Evolutionary conservation across 2,888 invertebrate genomes (phyloP), one percentile per base, ranked within the genome.

Genomic region (Epistrophe grossulariae): DNA sequence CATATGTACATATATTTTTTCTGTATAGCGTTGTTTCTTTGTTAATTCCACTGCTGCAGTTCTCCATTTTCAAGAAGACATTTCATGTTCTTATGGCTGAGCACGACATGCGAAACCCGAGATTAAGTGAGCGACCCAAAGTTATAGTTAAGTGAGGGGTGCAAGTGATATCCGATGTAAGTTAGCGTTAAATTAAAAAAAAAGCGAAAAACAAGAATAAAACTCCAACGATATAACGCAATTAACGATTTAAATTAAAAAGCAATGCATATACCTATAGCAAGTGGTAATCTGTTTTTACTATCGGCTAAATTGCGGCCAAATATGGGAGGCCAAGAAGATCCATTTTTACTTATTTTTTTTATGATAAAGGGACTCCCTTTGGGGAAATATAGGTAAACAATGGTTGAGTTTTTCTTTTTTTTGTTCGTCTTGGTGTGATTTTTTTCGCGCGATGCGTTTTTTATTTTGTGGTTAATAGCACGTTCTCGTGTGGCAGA

Each of bases 91-190:
- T 78, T 82, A 73, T 85, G 78, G 82, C 64, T 85, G 85, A 82
- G 82, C 85, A 85, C 85, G 85, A 85, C 85, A 85, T 85, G 85
- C 85, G 85, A 85, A 85, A 85, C 78, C 70, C 68, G 82, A 85
- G 85, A 78, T 82, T 82, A 82, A 82, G 70, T 78, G 85, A 81
- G 77, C 77, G 80, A 77, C 81, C 55, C 40, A 59, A 71, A 57
- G 35, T 71, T 52, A 38, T 52, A 35, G 24, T 24, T 24, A 48
- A 48, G 55, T 70, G 38, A 60, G 83, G 78, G 79, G 68, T 40
- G 55, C 79, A 55, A 74, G 45, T 45, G 45, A 79, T 79, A 79
- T 68, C 78, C 38, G 35, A 55, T 59, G 70, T 72, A 60, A 17
- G 66, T 81, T 66, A 60, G 66, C 59, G 24, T 50, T 55, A 40